These are phyloP conservation scores for Melopsittacus undulatus DNA, from an alignment of 2,797 vertebrate species.

Conservation along the genomic window DNA sequence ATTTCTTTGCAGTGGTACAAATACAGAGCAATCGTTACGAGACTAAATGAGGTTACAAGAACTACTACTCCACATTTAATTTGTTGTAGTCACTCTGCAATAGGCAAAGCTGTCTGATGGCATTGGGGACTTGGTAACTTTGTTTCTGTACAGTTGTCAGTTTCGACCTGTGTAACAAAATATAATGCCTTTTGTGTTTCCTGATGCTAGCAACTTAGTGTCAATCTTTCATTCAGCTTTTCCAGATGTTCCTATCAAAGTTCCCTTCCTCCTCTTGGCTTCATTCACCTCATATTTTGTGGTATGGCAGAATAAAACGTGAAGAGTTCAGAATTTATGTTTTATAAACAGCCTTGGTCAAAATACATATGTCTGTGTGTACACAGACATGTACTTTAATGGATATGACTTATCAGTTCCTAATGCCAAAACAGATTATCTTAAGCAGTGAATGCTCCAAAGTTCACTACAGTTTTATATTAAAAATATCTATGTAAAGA, in stretches of 20 bases:
- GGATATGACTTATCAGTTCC: background rate
- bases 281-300: background rate
- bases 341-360: background rate
- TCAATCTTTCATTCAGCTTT: background rate
- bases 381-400: background rate
- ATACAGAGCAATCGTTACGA: background rate
- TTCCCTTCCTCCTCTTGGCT: background rate
- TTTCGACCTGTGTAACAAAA: background rate
- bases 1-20: background rate
- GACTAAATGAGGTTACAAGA: background rate
- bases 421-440: background rate
- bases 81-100: background rate
- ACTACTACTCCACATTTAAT: background rate
- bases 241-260: background rate
- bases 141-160: background rate
- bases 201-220: background rate
- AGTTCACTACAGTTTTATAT: background rate
- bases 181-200: background rate
- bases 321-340: background rate
- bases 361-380: background rate
- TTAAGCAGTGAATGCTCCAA: background rate
- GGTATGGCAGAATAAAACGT: background rate
- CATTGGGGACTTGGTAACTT: background rate
- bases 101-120: background rate
- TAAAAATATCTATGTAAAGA: background rate